Conservation (phyloP, 2,797 vertebrate species). For the Clarias pachynema region DNA sequence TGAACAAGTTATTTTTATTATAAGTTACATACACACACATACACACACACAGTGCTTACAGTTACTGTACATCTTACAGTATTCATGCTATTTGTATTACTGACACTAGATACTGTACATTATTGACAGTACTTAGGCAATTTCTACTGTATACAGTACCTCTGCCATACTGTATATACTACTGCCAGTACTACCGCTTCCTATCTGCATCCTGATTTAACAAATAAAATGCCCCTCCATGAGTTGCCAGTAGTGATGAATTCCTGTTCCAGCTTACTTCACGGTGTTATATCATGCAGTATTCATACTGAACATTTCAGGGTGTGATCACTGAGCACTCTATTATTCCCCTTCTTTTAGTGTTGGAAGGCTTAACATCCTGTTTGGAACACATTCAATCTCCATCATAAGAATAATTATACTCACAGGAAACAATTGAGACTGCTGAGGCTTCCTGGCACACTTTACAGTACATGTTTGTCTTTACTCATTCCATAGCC, state of each 20-base stretch:
- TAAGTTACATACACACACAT: too few relatives aligned
- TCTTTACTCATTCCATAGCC: slow-evolving; percentile 27
- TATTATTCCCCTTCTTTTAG: background rate
- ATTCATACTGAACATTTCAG: background rate
- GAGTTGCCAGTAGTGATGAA: background rate
- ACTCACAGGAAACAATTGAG: slow-evolving; percentile 32
- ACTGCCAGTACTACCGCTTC: too few relatives aligned
- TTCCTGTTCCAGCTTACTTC: background rate
- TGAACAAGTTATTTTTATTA: too few relatives aligned
- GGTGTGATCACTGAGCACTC: background rate
- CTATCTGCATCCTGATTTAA: too few relatives aligned
- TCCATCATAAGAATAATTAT: slow-evolving; percentile 8
- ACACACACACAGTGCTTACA: background rate
- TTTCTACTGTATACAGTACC: too few relatives aligned
- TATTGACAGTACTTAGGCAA: too few relatives aligned
- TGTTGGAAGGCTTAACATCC: slow-evolving; percentile 8
- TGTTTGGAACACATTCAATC: slow-evolving; percentile 12
- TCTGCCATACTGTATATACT: too few relatives aligned
- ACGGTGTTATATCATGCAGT: background rate
- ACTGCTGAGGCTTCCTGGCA: slow-evolving; percentile 22
- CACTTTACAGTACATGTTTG: background rate
- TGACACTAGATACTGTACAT: background rate
- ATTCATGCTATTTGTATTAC: background rate
- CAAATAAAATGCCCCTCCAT: background rate
- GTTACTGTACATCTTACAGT: background rate